phyloP scores from a whole-genome alignment of 2,888 invertebrate genomes.

The Eristalinus aeneus region DNA sequence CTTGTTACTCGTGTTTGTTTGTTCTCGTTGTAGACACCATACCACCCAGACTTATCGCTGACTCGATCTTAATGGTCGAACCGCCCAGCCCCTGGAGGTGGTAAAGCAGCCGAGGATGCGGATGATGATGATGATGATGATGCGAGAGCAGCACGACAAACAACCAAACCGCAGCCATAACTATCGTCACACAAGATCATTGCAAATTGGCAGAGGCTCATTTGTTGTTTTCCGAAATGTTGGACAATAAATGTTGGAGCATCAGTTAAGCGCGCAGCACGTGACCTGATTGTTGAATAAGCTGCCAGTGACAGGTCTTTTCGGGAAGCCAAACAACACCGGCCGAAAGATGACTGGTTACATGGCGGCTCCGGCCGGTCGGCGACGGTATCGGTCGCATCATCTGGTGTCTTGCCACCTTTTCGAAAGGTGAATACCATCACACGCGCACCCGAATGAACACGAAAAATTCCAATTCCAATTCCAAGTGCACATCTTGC shows the following conservation, averaged over 20 bases:
- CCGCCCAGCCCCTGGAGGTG: conserved; percentile 11
- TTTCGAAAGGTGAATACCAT: conserved; percentile 7
- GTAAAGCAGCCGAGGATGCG: neutral
- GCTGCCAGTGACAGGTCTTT: conserved; percentile 58
- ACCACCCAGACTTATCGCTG: conserved; percentile 66
- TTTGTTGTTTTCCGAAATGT: conserved; percentile 65
- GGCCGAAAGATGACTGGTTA: conserved; percentile 1
- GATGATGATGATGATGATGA: neutral
- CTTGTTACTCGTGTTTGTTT: conserved; percentile 33
- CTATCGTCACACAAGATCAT: conserved; percentile 60
- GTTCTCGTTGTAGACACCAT: conserved; percentile 26
- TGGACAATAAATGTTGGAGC: conserved; percentile 68
- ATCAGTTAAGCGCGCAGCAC: conserved; percentile 65
- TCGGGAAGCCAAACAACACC: conserved; percentile 2
- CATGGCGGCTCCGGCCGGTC: conserved; percentile 14
- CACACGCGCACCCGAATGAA: neutral
- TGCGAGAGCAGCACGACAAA: neutral
- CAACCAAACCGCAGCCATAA: conserved; percentile 21
- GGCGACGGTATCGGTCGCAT: conserved; percentile 18
- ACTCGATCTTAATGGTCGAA: conserved; percentile 62
- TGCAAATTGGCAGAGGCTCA: conserved; percentile 66
- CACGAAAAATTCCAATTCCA: neutral
- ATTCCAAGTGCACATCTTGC: neutral
- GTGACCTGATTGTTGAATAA: conserved; percentile 60
- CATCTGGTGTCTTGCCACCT: conserved; percentile 59